Base-by-base conservation (phyloP, 2,797 vertebrate species). In the Diplodus puntazzo region DNA sequence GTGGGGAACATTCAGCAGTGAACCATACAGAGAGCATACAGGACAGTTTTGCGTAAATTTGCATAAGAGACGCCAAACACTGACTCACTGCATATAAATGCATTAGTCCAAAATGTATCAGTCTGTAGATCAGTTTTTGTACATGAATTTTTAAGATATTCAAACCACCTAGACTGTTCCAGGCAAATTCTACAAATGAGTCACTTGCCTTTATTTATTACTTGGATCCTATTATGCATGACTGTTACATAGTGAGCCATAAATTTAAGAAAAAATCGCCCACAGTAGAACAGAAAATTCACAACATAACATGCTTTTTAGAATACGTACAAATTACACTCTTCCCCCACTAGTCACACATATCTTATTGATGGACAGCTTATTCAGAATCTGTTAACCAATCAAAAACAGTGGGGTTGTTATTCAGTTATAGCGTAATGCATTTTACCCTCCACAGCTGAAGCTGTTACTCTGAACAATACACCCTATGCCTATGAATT, bases 401-500 rank as follows among this genome's bases (percentile, higher is more conserved):
- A 46, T 73, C 49, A 79, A 66, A 48, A 69, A 54, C 62, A 66
- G 27, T 30, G 23, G 52, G 34, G 65, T 69, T 8, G 4, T 78
- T 66, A 20, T 23, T 58, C 34, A 50, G 69, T 60, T 58, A 34
- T 61, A 69, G 39, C 43, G 42, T 50, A 57, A 53, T 62, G 7
- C 27, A 68, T 55, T 70, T 70, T 50, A 30, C 61, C 46, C 67
- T 49, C 25, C 64, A 55, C 67, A 34, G 50, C 57, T 57, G 13
- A 54, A 57, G 57, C 49, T 69, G 63, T 39, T 46, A 13, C 70
- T 80, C 25, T 16, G 67, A 85, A 88, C 71, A 74, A 76, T 34
- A 46, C 53, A 81, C 14, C 10, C 14, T 49, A n/a, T 49, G 52
- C 63, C 69, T 75, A 67, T 86, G 74, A 65, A 83, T 84, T 80